Percentiles rank a stretch among this genome's conserved stretches.
Conservation (phyloP, 2,797 vertebrate genomes). For the Thripadectes ignobilis region DNA sequence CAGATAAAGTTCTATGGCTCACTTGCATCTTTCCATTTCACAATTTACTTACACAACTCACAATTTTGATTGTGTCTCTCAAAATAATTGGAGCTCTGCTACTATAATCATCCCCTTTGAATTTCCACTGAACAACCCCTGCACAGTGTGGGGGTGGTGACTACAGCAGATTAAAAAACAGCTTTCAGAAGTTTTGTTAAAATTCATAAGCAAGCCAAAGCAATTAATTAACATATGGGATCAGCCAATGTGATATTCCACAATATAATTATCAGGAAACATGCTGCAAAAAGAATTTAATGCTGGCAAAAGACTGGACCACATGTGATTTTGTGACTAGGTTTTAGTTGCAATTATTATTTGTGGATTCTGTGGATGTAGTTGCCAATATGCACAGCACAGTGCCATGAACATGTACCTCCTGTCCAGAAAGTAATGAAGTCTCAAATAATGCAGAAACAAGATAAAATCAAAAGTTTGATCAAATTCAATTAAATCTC, state of each 20-base stretch:
- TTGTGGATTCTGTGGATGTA: neutral
- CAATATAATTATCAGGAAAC: slow-evolving; percentile 26
- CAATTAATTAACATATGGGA: slow-evolving; percentile 43
- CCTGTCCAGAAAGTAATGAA: neutral
- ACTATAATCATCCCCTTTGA: neutral
- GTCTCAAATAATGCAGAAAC: neutral
- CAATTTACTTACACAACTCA: neutral
- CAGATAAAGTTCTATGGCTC: neutral
- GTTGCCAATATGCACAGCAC: neutral
- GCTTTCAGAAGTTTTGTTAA: slow-evolving; percentile 24
- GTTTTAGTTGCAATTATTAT: neutral
- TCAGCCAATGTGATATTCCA: neutral
- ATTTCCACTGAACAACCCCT: neutral
- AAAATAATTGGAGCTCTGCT: neutral
- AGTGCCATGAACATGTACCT: neutral
- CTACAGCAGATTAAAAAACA: slow-evolving; percentile 18
- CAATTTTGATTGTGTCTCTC: neutral
- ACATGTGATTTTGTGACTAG: neutral
- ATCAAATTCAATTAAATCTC: neutral
- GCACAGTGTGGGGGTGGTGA: neutral
- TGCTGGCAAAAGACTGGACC: neutral
- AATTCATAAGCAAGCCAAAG: slow-evolving; percentile 29
- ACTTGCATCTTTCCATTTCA: neutral
- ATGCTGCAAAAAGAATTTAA: neutral
- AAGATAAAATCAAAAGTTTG: neutral